These are phyloP conservation scores for Deroplatys truncata DNA, from an alignment of 2,888 invertebrate species.

Conservation along the genomic window DNA sequence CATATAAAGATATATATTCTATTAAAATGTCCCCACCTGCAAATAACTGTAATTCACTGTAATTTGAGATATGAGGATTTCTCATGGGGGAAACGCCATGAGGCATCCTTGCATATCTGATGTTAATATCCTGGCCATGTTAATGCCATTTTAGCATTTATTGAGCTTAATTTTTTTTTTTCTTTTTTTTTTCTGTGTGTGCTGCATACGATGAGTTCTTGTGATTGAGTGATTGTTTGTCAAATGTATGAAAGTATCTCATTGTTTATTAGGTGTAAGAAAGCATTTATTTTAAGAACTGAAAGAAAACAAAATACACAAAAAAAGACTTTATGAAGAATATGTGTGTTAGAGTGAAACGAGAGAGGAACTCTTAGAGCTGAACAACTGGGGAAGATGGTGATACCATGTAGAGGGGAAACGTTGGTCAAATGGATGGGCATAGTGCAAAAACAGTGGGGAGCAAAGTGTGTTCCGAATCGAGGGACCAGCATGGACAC, in stretches of 20 bases:
- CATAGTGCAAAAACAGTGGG: not conserved
- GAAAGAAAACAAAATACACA: not conserved
- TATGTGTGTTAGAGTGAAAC: not conserved
- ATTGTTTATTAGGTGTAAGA: constrained; percentile 24
- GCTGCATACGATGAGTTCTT: constrained; percentile 2
- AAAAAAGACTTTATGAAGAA: not conserved
- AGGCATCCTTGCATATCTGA: not conserved
- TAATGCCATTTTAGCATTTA: constrained; percentile 13
- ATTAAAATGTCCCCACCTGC: not conserved
- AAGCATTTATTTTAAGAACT: constrained; percentile 22
- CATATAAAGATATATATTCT: constrained; percentile 20
- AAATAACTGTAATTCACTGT: constrained; percentile 21
- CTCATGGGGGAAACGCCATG: constrained; percentile 1
- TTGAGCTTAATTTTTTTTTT: constrained; percentile 10
- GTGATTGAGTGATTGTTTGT: constrained; percentile 14
- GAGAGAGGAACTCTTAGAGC: not conserved
- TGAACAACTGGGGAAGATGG: not conserved
- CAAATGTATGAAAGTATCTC: constrained; percentile 11
- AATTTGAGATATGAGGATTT: constrained; percentile 12
- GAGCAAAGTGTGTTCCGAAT: not conserved
- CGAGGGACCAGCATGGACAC: not conserved
- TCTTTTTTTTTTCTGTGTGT: not conserved
- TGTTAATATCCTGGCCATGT: constrained; percentile 15
- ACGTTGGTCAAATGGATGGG: not conserved
- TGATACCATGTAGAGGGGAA: not conserved